phyloP scores from a whole-genome alignment of 1,140 invertebrate species.

The Hormaphis cornu region DNA sequence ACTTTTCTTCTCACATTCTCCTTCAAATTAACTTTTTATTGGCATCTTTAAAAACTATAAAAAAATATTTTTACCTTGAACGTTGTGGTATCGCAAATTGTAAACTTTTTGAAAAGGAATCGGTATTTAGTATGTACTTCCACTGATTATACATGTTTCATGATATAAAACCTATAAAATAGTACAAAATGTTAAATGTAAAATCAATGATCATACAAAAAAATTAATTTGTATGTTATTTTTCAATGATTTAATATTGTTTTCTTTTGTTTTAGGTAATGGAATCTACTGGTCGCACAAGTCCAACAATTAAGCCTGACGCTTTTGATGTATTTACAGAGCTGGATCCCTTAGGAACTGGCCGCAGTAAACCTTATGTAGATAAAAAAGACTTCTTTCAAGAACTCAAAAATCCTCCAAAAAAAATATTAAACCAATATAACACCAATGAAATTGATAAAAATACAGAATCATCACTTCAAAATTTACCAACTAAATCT shows the following conservation, averaged over 20 bases:
- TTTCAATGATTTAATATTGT: not conserved
- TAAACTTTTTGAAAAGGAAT: too few relatives aligned
- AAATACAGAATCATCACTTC: not conserved
- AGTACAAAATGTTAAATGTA: too few relatives aligned
- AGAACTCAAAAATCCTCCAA: slow-evolving; percentile 83
- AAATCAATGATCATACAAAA: too few relatives aligned
- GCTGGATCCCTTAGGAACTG: slow-evolving; percentile 81
- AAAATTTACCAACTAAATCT: slow-evolving; percentile 1
- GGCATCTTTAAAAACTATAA: too few relatives aligned
- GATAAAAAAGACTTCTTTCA: slow-evolving; percentile 94
- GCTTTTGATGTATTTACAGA: slow-evolving; percentile 76
- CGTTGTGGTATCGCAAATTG: too few relatives aligned
- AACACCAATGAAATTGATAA: slow-evolving; percentile 41
- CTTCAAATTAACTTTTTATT: too few relatives aligned
- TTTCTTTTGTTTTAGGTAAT: not conserved
- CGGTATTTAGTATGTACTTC: too few relatives aligned
- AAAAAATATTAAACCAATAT: slow-evolving; percentile 79
- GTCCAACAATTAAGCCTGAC: slow-evolving; percentile 3
- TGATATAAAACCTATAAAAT: too few relatives aligned
- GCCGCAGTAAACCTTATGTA: slow-evolving; percentile 78
- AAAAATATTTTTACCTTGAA: too few relatives aligned
- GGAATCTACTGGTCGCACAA: not conserved
- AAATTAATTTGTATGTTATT: too few relatives aligned
- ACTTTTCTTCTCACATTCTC: too few relatives aligned
- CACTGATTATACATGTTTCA: too few relatives aligned